Evolutionary conservation across 2,888 invertebrate species (phyloP), one percentile per base, ranked within the genome.

Genomic region (Agrochola circellaris): DNA sequence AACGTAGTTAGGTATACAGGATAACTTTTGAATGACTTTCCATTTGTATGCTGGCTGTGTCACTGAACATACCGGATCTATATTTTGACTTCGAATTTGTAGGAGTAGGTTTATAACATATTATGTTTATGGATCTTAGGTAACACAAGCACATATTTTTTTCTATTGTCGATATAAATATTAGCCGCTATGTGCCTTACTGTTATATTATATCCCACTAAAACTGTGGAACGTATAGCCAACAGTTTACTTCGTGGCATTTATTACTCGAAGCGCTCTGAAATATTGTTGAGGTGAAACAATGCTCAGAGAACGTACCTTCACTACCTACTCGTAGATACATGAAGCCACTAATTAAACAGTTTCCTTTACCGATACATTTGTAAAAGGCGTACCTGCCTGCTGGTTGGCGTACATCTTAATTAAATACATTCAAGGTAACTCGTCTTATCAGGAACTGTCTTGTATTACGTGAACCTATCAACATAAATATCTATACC

Each of bases 271-370:
- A 38, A 69, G 68, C 7, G 34, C 48, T 82, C 34, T 82, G 73
- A 82, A 77, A 77, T 82, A 82, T 82, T 60, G 69, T 66, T 69
- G 68, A 85, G 72, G 83, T 75, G 26, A 34, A 85, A 77, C 73
- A 74, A 82, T 54, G 67, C 65, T 81, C 17, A 45, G 30, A 42
- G 23, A 68, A 60, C 60, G 74, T 78, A 61, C 51, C 26, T 65
- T 68, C 15, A 62, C 56, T 68, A 56, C 38, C 15, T 62, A 60
- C 30, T n/a, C 15, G 54, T 71, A 58, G 58, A 70, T 67, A 71
- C 58, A 67, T 13, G 61, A 60, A 48, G 70, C 72, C 78, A 84
- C 74, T 75, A 83, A 83, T 86, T 82, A 85, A 84, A 83, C 74
- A 66, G 78, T 82, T 68, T 62, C 83, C 72, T 78, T 66, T 75